Conservation (phyloP, 2,797 vertebrate genomes). For the Mus minutoides region DNA sequence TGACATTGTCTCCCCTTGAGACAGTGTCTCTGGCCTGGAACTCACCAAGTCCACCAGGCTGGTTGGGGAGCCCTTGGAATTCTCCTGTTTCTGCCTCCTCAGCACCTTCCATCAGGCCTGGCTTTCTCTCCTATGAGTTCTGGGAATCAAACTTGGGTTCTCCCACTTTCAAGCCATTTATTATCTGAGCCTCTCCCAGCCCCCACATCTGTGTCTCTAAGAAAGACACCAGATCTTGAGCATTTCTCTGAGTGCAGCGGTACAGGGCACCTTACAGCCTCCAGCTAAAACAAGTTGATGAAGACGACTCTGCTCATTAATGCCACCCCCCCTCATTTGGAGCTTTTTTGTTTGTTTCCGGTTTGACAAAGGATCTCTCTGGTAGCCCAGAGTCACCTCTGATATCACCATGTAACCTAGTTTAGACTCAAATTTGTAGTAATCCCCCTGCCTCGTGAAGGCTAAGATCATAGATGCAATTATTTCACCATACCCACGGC, state of each 20-base stretch:
- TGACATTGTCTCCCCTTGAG: not conserved
- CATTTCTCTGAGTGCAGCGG: not conserved
- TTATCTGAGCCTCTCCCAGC: not conserved
- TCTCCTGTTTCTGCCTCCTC: not conserved
- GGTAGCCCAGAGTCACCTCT: not conserved
- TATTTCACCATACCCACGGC: not conserved
- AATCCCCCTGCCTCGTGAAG: not conserved
- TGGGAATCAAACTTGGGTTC: not conserved
- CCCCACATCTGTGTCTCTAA: not conserved
- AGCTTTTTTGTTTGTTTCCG: not conserved
- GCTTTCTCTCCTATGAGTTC: not conserved
- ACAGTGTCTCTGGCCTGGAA: not conserved
- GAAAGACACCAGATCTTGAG: not conserved
- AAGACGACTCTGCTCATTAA: not conserved
- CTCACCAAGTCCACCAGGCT: not conserved
- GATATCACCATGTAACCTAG: not conserved
- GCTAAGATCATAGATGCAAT: not conserved
- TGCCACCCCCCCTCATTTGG: not conserved
- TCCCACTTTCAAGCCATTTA: not conserved
- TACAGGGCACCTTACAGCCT: not conserved
- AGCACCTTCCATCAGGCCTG: not conserved
- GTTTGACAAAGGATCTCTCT: not conserved
- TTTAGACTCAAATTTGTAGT: not conserved
- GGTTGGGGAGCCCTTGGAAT: not conserved
- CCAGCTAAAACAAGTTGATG: not conserved